Evolutionary conservation across 2,797 vertebrate species (phyloP).

Genomic region (Malacoraja senta): DNA sequence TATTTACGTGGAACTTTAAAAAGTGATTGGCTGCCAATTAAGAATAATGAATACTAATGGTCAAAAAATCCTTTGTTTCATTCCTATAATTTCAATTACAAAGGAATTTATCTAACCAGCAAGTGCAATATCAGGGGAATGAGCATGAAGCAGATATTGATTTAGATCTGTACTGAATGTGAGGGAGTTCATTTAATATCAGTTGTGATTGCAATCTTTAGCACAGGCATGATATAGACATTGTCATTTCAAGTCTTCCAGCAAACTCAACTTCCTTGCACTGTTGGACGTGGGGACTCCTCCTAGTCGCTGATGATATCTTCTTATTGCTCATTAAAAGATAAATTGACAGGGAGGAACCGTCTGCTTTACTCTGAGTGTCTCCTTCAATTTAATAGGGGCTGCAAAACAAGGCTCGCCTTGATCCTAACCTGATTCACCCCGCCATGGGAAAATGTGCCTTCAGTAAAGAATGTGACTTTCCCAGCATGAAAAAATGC

Average conservation of each 20-base stretch:
- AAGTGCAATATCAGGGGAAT: not conserved
- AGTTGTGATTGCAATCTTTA: not conserved
- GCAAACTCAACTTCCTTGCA: not conserved
- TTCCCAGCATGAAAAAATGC: not conserved
- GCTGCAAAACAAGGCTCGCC: not conserved
- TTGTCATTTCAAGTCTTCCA: not conserved
- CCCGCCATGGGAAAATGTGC: not conserved
- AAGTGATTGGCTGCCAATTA: not conserved
- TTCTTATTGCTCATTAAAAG: not conserved
- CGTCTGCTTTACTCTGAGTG: not conserved
- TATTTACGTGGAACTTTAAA: not conserved
- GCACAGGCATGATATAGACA: not conserved
- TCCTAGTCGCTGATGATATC: not conserved
- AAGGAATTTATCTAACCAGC: not conserved
- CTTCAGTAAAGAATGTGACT: not conserved
- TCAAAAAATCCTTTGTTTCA: not conserved
- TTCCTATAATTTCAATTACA: not conserved
- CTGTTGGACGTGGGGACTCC: not conserved
- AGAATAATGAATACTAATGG: not conserved
- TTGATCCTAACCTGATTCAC: not conserved
- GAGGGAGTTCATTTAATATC: not conserved
- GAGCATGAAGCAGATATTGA: too few relatives aligned
- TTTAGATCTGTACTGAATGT: not conserved
- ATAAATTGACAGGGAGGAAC: not conserved
- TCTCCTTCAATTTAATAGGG: not conserved